Base-by-base conservation (phyloP, 2,797 vertebrate species). In the Phoxinus dragarum region DNA sequence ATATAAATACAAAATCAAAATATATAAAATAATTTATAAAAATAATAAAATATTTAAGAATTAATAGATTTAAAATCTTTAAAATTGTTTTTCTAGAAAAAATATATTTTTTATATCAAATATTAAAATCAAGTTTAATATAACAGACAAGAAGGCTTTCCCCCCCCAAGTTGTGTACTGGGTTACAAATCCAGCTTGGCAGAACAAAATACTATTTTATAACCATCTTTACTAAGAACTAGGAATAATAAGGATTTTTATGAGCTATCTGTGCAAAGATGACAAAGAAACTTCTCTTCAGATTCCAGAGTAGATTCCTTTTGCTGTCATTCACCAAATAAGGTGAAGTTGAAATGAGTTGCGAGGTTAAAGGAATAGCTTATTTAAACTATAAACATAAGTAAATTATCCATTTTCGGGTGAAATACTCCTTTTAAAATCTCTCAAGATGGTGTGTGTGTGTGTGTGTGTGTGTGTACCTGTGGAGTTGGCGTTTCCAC, bases 401-500 rank as follows among this genome's bases (percentile, higher is more conserved):
- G 21, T n/a, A 42, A 69, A 42, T 23, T 0, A 11, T 38, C 21
- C 1, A 40, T 40, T 38, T 69, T 23, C 2, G 5, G 21, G 5
- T n/a, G 38, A 42, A 71, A 42, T 71, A 7, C 19, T 73, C 4
- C 16, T 34, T 19, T 38, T 75, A 14, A 74, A 38, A 75, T 23
- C 49, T 12, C 73, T 36, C 10, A 19, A 52, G 49, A 36, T 19
- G 5, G 31, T 8, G 5, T 49, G 6, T 54, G 52, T 54, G 21
- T 56, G 17, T 52, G 49, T 52, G 12, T 49, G 16, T 52, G 4
- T 59, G 56, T 38, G 17, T 76, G 8, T 96, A 99, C 98, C 98
- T 99, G 98, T 2, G 97, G 96, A 42, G 97, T 97, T 31, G 97
- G 96, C 4, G 97, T 96, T 92, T 99, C 98, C 6, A 99, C 98